These are phyloP conservation scores for Scotopteryx bipunctaria DNA, from an alignment of 2,888 invertebrate species.

Conservation along the genomic window DNA sequence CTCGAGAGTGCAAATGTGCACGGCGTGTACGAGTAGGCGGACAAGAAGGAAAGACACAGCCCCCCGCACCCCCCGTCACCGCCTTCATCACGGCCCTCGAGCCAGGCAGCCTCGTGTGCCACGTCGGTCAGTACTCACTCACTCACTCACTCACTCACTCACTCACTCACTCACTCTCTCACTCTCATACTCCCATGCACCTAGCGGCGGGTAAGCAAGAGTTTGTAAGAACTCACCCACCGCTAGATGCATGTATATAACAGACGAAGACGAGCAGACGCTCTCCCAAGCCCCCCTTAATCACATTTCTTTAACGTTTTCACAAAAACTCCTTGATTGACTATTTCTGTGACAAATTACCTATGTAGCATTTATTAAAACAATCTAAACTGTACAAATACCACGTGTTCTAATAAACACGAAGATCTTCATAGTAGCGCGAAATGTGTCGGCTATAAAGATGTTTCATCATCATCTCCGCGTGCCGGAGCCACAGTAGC, in stretches of 20 bases:
- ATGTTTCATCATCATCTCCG: not conserved
- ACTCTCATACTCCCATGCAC: not conserved
- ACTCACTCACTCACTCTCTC: not conserved
- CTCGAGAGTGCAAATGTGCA: not conserved
- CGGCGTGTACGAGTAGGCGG: not conserved
- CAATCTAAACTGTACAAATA: too few species aligned
- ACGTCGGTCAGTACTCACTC: slow-evolving; percentile 88
- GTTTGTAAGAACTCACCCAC: too few species aligned
- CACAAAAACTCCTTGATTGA: too few species aligned
- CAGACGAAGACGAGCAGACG: too few species aligned
- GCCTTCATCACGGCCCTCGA: slow-evolving; percentile 93
- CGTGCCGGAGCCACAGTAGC: not conserved
- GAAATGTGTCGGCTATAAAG: too few species aligned
- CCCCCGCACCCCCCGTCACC: slow-evolving; percentile 88
- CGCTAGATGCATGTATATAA: not conserved
- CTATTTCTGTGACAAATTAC: too few species aligned
- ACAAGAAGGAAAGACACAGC: slow-evolving; percentile 64
- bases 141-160: not conserved
- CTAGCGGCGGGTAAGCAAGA: too few species aligned
- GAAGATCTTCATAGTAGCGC: too few species aligned
- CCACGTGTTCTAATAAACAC: too few species aligned
- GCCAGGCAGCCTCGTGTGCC: slow-evolving; percentile 96
- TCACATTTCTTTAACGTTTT: too few species aligned
- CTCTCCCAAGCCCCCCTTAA: too few species aligned
- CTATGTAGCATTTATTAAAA: too few species aligned